phyloP scores from a whole-genome alignment of 2,797 vertebrate species.

The Propithecus deckenii region DNA sequence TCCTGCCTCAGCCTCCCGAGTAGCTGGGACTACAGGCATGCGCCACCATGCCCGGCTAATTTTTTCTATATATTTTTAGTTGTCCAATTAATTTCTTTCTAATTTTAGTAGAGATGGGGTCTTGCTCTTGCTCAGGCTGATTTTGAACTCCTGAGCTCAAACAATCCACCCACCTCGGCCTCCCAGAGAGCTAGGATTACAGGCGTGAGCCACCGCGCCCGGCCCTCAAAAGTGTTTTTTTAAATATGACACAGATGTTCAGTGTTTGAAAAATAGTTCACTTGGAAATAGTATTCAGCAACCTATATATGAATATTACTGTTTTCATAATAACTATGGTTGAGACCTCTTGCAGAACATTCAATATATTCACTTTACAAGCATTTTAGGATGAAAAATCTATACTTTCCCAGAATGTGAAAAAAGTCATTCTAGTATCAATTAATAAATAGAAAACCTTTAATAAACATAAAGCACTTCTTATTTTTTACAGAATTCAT shows the following conservation, averaged over 20 bases:
- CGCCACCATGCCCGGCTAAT: no score
- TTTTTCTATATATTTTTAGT: no score
- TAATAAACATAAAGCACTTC: background rate
- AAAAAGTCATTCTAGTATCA: background rate
- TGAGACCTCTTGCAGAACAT: background rate
- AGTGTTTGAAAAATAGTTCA: background rate
- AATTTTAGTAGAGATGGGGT: no score
- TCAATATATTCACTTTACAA: background rate
- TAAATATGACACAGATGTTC: background rate
- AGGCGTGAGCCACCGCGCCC: no score
- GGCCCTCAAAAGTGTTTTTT: background rate
- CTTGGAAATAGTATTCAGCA: slow-evolving; percentile 1
- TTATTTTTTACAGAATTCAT: background rate
- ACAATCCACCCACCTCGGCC: no score
- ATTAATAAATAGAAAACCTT: background rate
- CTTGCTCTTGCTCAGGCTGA: no score
- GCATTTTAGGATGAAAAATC: background rate
- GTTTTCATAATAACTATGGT: background rate
- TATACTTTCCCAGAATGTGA: background rate
- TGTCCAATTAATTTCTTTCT: no score
- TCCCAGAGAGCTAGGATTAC: no score
- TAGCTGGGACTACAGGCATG: no score
- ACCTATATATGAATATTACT: background rate
- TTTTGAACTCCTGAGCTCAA: no score
- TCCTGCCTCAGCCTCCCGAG: no score